Conservation (phyloP, 2,888 invertebrate genomes). For the Arctia plantaginis region DNA sequence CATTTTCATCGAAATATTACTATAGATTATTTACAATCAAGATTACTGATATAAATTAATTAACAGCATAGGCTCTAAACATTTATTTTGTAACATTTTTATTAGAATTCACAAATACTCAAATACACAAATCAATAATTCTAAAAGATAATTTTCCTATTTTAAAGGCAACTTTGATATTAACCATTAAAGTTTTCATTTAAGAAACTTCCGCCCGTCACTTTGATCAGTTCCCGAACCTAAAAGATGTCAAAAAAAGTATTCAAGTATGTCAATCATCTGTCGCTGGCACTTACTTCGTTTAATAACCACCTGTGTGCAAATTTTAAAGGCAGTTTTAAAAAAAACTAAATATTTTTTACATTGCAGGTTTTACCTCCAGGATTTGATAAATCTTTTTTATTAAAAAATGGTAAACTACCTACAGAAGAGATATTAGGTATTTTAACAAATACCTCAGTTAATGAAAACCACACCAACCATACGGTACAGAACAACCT, state of each 20-base stretch:
- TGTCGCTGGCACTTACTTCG: conserved; percentile 28
- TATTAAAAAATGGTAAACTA: conserved; percentile 80
- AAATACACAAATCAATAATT: background rate
- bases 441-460: conserved; percentile 53
- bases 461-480: conserved; percentile 71
- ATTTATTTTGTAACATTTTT: background rate
- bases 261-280: conserved; percentile 33
- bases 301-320: conserved; percentile 39
- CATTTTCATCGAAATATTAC: background rate
- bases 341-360: conserved; percentile 13
- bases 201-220: conserved; percentile 12
- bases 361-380: conserved; percentile 72
- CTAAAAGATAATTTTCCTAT: background rate
- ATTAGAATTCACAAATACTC: too few relatives aligned
- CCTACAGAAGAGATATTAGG: conserved; percentile 73
- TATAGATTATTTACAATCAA: background rate
- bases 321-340: conserved; percentile 19
- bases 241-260: conserved; percentile 20
- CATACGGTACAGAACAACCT: conserved; percentile 72
- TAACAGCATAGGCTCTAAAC: background rate
- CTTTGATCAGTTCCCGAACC: conserved; percentile 24
- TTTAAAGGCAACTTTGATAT: conserved; percentile 9
- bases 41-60: background rate
- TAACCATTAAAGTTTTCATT: conserved; percentile 9
- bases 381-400: conserved; percentile 76